Conservation (phyloP, 2,113 vertebrate species). For the Nycticebus coucang region DNA sequence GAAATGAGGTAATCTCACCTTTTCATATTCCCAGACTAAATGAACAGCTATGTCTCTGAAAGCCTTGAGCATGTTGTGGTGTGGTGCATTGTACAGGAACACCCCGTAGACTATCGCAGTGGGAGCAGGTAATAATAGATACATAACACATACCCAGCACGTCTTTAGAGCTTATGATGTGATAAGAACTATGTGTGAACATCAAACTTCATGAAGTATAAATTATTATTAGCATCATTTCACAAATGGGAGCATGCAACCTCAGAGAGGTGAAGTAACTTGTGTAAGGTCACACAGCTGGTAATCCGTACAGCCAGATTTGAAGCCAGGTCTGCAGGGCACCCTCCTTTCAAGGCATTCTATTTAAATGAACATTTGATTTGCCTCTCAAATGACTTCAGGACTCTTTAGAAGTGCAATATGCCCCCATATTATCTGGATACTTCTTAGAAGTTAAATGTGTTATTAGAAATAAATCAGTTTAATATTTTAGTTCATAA, state of each 20-base stretch:
- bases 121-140: accelerated
- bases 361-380: not conserved
- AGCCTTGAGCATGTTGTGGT: accelerated
- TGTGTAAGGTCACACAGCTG: not conserved
- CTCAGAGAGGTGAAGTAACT: not conserved
- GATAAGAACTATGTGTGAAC: not conserved
- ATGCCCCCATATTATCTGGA: not conserved
- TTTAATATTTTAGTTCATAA: not conserved
- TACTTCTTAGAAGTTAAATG: not conserved
- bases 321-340: not conserved
- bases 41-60: not conserved
- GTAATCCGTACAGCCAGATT: not conserved
- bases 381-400: not conserved
- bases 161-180: accelerated
- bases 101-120: accelerated
- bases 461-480: not conserved
- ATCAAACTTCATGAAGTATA: not conserved
- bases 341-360: not conserved
- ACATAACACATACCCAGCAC: too few relatives aligned
- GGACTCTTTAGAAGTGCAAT: not conserved
- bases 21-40: not conserved
- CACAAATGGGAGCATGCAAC: not conserved
- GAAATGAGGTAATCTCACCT: not conserved
- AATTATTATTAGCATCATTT: not conserved
- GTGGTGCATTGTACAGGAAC: accelerated